These are phyloP conservation scores for Hafferia zeledoni DNA, from an alignment of 2,797 vertebrate genomes.

Conservation along the genomic window DNA sequence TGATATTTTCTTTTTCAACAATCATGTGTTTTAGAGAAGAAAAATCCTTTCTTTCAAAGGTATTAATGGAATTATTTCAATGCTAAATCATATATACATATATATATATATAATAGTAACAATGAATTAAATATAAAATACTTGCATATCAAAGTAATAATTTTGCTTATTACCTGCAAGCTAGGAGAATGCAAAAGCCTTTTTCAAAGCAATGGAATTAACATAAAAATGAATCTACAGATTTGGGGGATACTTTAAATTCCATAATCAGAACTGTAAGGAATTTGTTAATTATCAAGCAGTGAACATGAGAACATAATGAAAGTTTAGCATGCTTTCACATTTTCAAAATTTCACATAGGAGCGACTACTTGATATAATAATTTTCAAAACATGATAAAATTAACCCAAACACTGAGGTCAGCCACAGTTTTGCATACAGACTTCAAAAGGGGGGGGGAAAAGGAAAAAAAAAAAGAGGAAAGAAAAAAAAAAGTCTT, in stretches of 20 bases:
- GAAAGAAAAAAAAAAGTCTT: not conserved
- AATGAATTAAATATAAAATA: not conserved
- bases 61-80: not conserved
- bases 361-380: not conserved
- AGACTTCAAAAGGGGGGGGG: not conserved
- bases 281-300: conserved; percentile 6
- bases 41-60: not conserved
- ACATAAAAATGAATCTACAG: not conserved
- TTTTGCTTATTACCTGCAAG: not conserved
- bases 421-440: conserved; percentile 64
- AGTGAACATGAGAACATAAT: conserved; percentile 50
- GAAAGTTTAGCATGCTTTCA: conserved; percentile 64
- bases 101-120: not conserved
- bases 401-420: conserved; percentile 52
- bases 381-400: conserved; percentile 24
- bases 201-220: conserved; percentile 8
- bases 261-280: not conserved
- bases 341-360: not conserved
- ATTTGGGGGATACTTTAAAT: not conserved
- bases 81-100: not conserved
- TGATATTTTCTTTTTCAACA: not conserved
- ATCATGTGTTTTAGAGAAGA: not conserved
- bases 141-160: not conserved
- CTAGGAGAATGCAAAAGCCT: conserved; percentile 7
- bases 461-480: not conserved